Base-by-base conservation (phyloP, 2,113 vertebrate genomes). In the Penelope pileata region DNA sequence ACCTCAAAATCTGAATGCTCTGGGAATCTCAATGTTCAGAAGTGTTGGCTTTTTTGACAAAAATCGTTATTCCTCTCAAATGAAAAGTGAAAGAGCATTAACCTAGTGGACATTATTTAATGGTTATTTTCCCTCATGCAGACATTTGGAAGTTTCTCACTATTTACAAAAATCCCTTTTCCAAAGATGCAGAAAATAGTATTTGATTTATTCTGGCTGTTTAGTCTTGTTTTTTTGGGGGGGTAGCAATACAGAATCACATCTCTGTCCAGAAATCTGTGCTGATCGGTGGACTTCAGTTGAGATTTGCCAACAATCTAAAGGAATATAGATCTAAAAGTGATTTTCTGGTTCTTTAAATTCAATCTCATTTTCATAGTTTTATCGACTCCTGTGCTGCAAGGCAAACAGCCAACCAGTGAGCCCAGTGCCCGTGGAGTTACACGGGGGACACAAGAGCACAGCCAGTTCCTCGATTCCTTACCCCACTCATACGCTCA, bases 401-500 rank as follows among this genome's bases (percentile, higher is more conserved):
- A n/a, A 45, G 40, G 54, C 53, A 75, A 45, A 18, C 32, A 50
- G 45, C 26, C 12, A 21, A 27, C 16, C 30, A 45, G 51, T 17
- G 23, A 59, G 40, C 30, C 40, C 30, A 26, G 22, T 54, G 40
- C 40, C 38, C 27, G 19, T 5, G 32, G 32, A 42, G 23, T 45
- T 43, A 59, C 11, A 38, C 36, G 16, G 43, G 34, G 42, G 58
- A 1, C 59, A 18, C 21, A 38, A 43, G n/a, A 42, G 21, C 17
- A 7, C 29, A 36, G 26, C 29, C n/a, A 56, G 10, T 9, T 16
- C 32, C 47, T 43, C 22, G 36, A 43, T 14, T 43, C 53, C 47
- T 45, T 24, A 47, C 19, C 5, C 21, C 26, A 0, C 59, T 42
- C 29, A 7, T 58, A 60, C 29, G 4, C 3, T 8, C 0, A 0